Conservation (phyloP, 2,797 vertebrate species). For the Limnodromus scolopaceus region DNA sequence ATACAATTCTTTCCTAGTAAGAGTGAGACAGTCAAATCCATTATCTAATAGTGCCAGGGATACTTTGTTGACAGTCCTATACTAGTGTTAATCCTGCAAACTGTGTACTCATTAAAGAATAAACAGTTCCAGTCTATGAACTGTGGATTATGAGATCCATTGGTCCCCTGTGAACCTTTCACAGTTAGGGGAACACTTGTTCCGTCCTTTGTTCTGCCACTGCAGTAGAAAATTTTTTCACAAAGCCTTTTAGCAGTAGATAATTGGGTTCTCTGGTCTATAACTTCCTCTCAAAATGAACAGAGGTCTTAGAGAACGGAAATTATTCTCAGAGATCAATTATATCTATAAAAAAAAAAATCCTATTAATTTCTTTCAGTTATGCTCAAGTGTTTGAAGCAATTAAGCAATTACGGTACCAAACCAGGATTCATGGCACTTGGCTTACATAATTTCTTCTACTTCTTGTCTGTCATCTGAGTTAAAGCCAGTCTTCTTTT, state of each 20-base stretch:
- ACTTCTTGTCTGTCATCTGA: not conserved
- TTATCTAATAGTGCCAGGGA: not conserved
- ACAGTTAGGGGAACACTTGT: fast-evolving
- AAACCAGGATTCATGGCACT: not conserved
- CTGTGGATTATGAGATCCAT: not conserved
- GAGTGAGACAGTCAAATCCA: not conserved
- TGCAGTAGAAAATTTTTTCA: not conserved
- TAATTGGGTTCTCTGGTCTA: not conserved
- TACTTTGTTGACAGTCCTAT: not conserved
- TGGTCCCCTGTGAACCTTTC: not conserved
- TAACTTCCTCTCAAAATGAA: not conserved
- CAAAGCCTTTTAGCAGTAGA: not conserved
- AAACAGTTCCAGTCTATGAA: not conserved
- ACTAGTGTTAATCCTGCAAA: not conserved
- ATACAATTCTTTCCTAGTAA: not conserved
- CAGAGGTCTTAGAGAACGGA: not conserved
- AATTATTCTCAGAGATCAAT: not conserved
- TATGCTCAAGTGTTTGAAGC: not conserved
- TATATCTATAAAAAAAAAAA: not conserved
- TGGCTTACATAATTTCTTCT: not conserved
- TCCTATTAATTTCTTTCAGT: not conserved
- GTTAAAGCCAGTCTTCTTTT: not conserved
- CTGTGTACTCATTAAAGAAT: not conserved
- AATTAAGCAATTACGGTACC: not conserved
- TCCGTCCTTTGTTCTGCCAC: not conserved